Evolutionary conservation across 2,113 vertebrate genomes (phyloP).

Genomic region (Cinclus mexicanus): DNA sequence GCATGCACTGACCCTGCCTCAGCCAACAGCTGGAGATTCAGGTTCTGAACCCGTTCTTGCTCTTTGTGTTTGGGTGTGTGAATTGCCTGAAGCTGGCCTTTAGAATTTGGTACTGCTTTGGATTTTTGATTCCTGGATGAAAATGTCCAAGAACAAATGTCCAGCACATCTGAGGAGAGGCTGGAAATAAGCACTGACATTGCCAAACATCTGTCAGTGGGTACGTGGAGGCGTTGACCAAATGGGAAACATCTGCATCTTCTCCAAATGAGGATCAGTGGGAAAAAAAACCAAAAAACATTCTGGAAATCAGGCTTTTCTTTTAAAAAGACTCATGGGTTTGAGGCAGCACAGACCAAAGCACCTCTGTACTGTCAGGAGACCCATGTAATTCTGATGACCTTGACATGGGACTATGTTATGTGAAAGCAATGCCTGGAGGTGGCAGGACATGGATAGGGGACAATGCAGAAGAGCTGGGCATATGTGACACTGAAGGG

Average conservation of each 20-base stretch:
- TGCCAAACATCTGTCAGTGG: neutral
- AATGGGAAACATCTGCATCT: slow-evolving; percentile 31
- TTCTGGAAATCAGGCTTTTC: neutral
- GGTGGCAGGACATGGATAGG: neutral
- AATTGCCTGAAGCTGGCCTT: neutral
- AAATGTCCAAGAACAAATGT: neutral
- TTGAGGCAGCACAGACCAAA: neutral
- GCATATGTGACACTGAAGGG: neutral
- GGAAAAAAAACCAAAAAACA: neutral
- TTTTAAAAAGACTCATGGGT: neutral
- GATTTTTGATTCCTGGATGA: neutral
- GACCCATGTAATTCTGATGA: neutral
- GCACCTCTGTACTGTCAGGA: neutral
- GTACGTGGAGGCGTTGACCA: neutral
- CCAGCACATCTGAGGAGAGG: neutral
- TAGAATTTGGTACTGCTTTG: neutral
- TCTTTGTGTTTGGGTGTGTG: neutral
- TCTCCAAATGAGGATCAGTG: neutral
- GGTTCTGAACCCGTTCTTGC: neutral
- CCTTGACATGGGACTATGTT: neutral
- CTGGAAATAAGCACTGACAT: neutral
- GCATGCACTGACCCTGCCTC: neutral
- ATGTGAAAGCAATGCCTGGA: neutral
- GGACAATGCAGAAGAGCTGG: neutral
- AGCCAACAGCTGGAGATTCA: neutral